Evolutionary conservation across 2,888 invertebrate species (phyloP), one percentile per base, ranked within the genome.

Genomic region (Pandemis cinnamomeana): DNA sequence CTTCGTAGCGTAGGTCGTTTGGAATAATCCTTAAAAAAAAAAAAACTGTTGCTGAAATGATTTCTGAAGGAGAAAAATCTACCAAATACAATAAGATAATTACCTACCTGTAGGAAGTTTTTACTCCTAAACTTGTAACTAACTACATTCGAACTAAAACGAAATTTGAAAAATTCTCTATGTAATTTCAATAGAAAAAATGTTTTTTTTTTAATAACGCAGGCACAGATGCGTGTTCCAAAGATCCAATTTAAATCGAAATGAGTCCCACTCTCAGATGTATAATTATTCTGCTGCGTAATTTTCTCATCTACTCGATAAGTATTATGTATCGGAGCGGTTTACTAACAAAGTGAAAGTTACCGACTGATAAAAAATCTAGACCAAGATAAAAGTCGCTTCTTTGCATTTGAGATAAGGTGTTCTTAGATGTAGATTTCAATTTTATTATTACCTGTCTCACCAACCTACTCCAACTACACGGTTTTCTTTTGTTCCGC

Each of bases 261-360:
- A 42, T 63, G 42, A 51, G 48, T 64, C 58, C 63, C 63, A 20
- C 46, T 36, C 27, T 36, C 27, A 36, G 27, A 36, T 36, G 3
- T 42, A 55, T 48, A 63, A 72, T 64, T 64, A 48, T n/a, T n/a
- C 15, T 8, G 63, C 20, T 68, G 64, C 63, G 72, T 68, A 63
- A 69, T 72, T 72, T 67, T 69, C 68, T 10, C 63, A 55, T 7
- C 62, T 53, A 64, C 27, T 64, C 48, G 69, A 66, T 73, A 60
- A 41, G 10, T 15, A 67, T 60, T 61, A 51, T 68, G 46, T 36
- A 62, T 64, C 58, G 15, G 15, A 42, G 58, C 69, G 13, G 20
- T 11, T 73, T 69, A 68, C 68, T 64, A 69, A 48, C 69, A 70
- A 42, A 72, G 72, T 69, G 73, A 73, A 73, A 73, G 73, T 73